Evolutionary conservation across 2,797 vertebrate species (phyloP), one percentile per base, ranked within the genome.

Genomic region (Sorex maritimensis): DNA sequence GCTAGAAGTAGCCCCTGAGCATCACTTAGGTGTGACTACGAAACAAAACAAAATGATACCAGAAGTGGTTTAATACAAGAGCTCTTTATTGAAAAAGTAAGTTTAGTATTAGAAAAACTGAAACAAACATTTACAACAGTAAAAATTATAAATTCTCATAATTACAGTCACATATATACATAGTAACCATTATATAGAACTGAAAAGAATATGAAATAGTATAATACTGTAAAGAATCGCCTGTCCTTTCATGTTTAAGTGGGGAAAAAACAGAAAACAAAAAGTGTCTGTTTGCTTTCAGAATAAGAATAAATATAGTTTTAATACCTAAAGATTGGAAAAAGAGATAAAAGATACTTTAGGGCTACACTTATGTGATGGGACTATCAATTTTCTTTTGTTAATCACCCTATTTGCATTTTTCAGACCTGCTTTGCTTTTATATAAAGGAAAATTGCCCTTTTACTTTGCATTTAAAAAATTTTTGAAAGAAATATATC

Each of bases 281-380:
- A n/a, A 92, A 87, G 10, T 86, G 21, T 93, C 38, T 63, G 84
- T 63, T 81, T 90, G 7, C 2, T 21, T 72, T 90, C 17, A 82
- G 6, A 79, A 5, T 23, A 89, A 81, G 26, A 69, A 26, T 26
- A 71, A 93, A 83, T 80, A 15, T 28, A 65, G 9, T 61, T 86
- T 94, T 88, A 74, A 67, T 52, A 34, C 14, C 79, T 11, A 2
- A 30, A 81, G 61, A 14, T 41, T 6, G 15, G 17, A 9, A 85
- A 95, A 82, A 92, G 49, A 81, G 0, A 13, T 28, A 24, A 79
- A 83, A 88, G 84, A 69, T 69, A 69, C 61, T 90, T 46, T 81
- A 72, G 58, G 26, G 24, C 5, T 41, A 30, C 14, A 46, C 55
- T 79, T 85, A 5, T 90, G 52, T 26, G 46, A 75, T 23, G 10